phyloP scores from a whole-genome alignment of 92 coral and sea anemone species.

The Porites divaricata region DNA sequence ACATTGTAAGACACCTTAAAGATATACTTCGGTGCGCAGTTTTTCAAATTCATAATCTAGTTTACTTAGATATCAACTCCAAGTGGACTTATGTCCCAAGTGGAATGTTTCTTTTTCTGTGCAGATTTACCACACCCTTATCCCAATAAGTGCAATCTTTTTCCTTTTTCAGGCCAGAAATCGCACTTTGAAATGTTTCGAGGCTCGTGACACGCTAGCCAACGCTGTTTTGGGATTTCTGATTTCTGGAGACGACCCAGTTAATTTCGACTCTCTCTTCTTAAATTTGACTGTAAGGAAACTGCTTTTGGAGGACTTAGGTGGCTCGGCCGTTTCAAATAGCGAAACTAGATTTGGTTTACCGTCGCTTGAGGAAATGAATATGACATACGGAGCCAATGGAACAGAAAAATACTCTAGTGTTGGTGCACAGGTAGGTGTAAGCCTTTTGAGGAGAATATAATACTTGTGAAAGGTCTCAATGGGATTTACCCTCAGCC shows the following conservation, averaged over 20 bases:
- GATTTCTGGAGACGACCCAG: conserved; percentile 64
- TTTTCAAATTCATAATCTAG: no score
- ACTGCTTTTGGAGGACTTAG: conserved; percentile 31
- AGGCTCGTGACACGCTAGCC: conserved; percentile 19
- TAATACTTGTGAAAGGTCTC: neutral
- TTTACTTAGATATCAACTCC: no score
- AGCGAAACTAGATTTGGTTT: conserved; percentile 33
- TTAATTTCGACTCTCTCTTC: conserved; percentile 12
- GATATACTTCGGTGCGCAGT: no score
- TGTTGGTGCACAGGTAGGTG: conserved; percentile 13
- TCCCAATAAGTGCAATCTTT: neutral
- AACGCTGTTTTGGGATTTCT: conserved; percentile 27
- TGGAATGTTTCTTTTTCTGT: no score
- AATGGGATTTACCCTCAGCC: no score
- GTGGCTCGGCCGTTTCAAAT: conserved; percentile 45
- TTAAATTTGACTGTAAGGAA: conserved; percentile 62
- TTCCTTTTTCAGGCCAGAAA: conserved; percentile 48
- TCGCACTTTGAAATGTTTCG: conserved; percentile 47
- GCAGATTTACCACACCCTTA: no score
- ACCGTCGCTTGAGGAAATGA: conserved; percentile 59
- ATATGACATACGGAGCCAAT: conserved; percentile 17
- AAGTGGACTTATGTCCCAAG: no score
- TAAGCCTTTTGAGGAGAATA: neutral
- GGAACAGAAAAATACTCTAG: conserved; percentile 31
- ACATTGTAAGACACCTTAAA: no score